A percentile compares a stretch with the other conserved stretches of the same genome.
These are phyloP conservation scores for Azemiops feae DNA, from an alignment of 2,113 vertebrate genomes.

Conservation along the genomic window DNA sequence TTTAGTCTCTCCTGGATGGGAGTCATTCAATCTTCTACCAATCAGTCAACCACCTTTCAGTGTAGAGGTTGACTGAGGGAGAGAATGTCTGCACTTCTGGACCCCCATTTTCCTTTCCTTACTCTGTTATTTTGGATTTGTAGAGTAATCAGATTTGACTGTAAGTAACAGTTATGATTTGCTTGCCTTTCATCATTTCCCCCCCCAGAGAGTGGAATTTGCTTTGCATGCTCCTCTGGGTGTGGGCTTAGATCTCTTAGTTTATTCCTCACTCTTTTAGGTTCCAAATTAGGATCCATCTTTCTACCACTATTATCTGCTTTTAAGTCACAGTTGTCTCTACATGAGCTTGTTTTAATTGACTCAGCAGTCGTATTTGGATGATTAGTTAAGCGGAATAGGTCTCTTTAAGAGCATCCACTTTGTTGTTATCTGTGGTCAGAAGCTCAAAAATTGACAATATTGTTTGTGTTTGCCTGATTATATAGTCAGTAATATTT, in stretches of 20 bases:
- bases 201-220: background rate
- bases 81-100: background rate
- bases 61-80: background rate
- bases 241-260: background rate
- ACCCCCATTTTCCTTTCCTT: background rate
- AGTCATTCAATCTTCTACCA: background rate
- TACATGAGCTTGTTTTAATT: background rate
- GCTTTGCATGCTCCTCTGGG: background rate
- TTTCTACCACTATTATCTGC: background rate
- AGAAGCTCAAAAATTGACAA: background rate
- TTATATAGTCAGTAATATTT: background rate
- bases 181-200: background rate
- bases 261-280: background rate
- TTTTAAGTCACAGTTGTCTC: background rate
- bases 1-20: background rate
- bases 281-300: background rate
- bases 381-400: background rate
- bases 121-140: background rate
- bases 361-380: background rate
- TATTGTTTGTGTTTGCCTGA: background rate
- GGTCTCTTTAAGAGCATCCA: background rate
- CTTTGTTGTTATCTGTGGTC: background rate
- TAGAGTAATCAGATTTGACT: background rate
- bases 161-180: background rate
- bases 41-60: background rate